A percentile compares a stretch with the other conserved stretches of the same genome.
phyloP scores from a whole-genome alignment of 2,888 invertebrate species.

The Eupithecia insigniata region DNA sequence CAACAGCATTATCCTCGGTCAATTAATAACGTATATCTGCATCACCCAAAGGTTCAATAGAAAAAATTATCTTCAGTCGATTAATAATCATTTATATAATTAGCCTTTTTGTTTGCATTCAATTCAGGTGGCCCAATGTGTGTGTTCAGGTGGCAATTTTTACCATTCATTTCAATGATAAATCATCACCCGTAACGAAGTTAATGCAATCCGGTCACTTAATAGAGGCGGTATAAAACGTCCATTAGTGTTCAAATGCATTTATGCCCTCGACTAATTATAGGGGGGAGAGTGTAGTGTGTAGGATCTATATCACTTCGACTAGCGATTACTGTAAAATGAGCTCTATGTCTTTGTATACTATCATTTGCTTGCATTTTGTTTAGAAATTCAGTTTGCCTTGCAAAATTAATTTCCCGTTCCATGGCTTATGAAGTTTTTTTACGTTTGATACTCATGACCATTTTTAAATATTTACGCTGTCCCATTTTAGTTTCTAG shows the following conservation, averaged over 20 bases:
- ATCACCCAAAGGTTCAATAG: background rate
- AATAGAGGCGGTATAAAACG: conserved; percentile 54
- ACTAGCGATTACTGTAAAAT: conserved; percentile 5
- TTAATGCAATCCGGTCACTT: conserved; percentile 45
- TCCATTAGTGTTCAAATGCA: conserved; percentile 70
- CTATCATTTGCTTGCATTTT: background rate
- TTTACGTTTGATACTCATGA: background rate
- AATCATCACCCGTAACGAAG: conserved; percentile 40
- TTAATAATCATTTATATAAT: background rate
- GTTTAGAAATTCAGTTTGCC: background rate
- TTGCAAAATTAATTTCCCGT: background rate
- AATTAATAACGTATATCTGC: background rate
- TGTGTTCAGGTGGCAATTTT: conserved; percentile 29
- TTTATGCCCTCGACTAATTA: conserved; percentile 69
- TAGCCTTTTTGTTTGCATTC: background rate
- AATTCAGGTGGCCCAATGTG: conserved; percentile 30
- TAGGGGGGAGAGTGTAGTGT: conserved; percentile 49
- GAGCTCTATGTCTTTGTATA: conserved; percentile 6
- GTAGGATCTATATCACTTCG: conserved; percentile 12
- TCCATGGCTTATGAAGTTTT: background rate
- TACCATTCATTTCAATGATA: conserved; percentile 39
- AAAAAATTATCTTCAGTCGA: background rate
- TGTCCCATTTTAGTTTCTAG: background rate
- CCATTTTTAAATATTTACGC: background rate
- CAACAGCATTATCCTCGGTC: no score